Base-by-base conservation (phyloP, 2,113 vertebrate species). In the Chaenocephalus aceratus region DNA sequence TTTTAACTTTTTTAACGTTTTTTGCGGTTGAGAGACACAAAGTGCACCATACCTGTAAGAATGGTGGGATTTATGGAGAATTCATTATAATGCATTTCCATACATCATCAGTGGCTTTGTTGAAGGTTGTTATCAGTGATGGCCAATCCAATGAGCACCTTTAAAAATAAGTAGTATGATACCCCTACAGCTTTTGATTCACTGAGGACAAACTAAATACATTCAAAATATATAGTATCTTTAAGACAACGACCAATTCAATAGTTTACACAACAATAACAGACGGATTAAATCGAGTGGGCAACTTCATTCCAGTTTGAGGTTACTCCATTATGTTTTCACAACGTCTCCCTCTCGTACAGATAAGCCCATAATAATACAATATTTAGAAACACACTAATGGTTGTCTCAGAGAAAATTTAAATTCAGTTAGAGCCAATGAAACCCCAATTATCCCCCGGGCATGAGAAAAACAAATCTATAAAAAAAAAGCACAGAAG, bases 401-500 rank as follows among this genome's bases (percentile, higher is more conserved):
- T 83, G 45, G 34, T 61, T 82, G 45, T 85, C 66, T 79, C 48
- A 44, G 26, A 64, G 71, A 16, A 82, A 72, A 71, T 82, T 49
- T 18, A 80, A 87, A 89, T 85, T 65, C 58, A 78, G 2, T 18
- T 65, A 83, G 75, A 83, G 65, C 75, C 75, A 30, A 69, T 87
- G 36, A 88, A 92, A 84, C 77, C 77, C 14, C 66, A 77, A 82
- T 88, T 72, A 86, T 84, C 66, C 79, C 34, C 63, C 15, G 75
- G 66, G 77, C 79, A 78, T 74, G 77, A 83, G 76, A 69, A 82
- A 74, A 76, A 84, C 69, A 79, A 88, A 63, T 71, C 44, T 65
- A 61, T 52, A 88, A 77, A 90, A 59, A 80, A 76, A 80, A 73
- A 75, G 74, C 4, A 15, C 21, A 60, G 51, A 62, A 53, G 53